These are phyloP conservation scores for Lethenteron reissneri DNA, from an alignment of 2,113 vertebrate species.

Conservation along the genomic window DNA sequence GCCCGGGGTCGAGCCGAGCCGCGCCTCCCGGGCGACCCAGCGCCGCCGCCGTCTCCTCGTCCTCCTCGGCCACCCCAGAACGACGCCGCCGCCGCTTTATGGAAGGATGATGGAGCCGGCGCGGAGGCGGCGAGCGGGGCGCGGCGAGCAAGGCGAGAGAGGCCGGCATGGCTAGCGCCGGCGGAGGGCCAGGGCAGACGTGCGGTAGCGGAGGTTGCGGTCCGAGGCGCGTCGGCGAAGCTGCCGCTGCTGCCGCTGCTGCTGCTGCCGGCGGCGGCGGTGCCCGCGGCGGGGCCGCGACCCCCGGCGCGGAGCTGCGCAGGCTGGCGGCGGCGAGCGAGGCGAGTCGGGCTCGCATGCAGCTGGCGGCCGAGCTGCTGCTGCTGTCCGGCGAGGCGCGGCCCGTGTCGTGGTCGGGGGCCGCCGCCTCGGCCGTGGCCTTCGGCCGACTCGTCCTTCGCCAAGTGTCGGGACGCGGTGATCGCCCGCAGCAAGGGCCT, in stretches of 20 bases:
- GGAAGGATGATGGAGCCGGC: neutral
- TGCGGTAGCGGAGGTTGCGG: neutral
- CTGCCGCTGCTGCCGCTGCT: no score
- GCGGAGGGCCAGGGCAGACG: neutral
- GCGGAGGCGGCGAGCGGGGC: neutral
- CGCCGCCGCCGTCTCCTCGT: no score
- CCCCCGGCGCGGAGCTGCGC: constrained; percentile 44
- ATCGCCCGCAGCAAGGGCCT: constrained; percentile 93
- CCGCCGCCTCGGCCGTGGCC: constrained; percentile 16
- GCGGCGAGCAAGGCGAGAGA: neutral
- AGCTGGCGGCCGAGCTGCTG: constrained; percentile 91
- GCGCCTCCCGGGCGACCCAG: no score
- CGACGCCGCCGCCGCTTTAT: no score
- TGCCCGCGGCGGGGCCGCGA: constrained; percentile 25
- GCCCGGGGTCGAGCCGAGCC: no score
- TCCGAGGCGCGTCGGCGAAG: no score
- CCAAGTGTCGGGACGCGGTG: constrained; percentile 85
- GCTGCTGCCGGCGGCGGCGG: constrained; percentile 19
- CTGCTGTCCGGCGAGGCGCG: constrained; percentile 82
- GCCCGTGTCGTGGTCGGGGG: constrained; percentile 29
- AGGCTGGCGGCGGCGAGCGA: constrained; percentile 64
- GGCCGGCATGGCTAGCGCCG: neutral
- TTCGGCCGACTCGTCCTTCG: constrained; percentile 56
- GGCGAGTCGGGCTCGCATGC: constrained; percentile 82
- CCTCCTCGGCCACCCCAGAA: no score